Evolutionary conservation across 2,797 vertebrate genomes (phyloP), one percentile per base, ranked within the genome.

Genomic region (Buphagus erythrorhynchus): DNA sequence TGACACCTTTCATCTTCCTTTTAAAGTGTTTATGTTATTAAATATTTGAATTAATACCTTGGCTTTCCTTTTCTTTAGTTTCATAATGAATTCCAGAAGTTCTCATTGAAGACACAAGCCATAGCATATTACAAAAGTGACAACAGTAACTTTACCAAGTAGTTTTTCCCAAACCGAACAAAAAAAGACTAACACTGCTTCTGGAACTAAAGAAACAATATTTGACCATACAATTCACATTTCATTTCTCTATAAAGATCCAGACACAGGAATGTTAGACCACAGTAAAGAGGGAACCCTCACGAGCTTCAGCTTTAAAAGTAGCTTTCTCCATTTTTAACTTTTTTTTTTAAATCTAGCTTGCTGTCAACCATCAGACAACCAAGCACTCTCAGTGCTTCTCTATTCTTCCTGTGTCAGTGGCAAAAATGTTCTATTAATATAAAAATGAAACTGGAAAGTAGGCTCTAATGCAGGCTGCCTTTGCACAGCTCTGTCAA

Each of bases 371-470:
- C 59, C 45, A 61, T 62, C 48, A 73, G 71, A 71, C 16, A 87
- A 43, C 15, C 48, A 58, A 83, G 42, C 33, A 45, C 58, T 57
- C 62, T 51, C 57, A 75, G 49, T 52, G 78, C 45, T 78, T 69
- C 11, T 55, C 58, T 33, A 12, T 86, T 94, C 71, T 93, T 79
- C 63, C 59, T 2, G 1, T 48, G 45, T 54, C 68, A 90, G 68
- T 49, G 46, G 61, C 52, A 88, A 90, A 93, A 91, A 61, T 19
- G 24, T 88, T 77, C 65, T 87, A 57, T 57, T 91, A 83, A 87
- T 86, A 83, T 11, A 94, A 80, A 91, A 87, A 61, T 15, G 54
- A 77, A 90, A 71, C 58, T 2, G 6, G 40, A 24, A 5, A 2
- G 35, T 14, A 75, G 63, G 29, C 38, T 90, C 20, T 76, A 79